phyloP scores from a whole-genome alignment of 2,797 vertebrate species.

The Chaunax sp. region DNA sequence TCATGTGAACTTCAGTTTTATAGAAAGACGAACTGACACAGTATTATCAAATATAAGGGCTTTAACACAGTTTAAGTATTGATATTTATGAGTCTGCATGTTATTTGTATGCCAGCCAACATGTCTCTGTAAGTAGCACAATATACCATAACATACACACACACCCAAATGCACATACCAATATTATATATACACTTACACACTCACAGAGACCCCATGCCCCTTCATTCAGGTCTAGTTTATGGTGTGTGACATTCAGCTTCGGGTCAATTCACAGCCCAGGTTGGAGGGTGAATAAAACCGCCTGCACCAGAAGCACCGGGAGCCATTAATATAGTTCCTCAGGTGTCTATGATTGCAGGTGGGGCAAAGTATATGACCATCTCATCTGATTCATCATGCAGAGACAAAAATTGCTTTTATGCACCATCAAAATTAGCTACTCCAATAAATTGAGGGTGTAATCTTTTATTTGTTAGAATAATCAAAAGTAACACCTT shows the following conservation, averaged over 20 bases:
- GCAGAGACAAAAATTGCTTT: no score
- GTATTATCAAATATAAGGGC: neutral
- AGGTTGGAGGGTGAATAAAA: slow-evolving; percentile 28
- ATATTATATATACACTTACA: slow-evolving; percentile 15
- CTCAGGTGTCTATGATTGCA: neutral
- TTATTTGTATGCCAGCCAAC: slow-evolving; percentile 2
- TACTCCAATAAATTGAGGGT: no score
- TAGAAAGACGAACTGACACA: slow-evolving; percentile 31
- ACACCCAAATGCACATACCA: slow-evolving; percentile 13
- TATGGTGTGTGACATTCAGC: slow-evolving; percentile 56
- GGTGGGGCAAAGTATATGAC: neutral
- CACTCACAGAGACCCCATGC: slow-evolving; percentile 31
- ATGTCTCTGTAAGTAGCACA: slow-evolving; percentile 10
- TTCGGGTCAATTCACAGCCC: slow-evolving; percentile 54
- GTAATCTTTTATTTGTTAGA: neutral
- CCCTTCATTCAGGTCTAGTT: slow-evolving; percentile 48
- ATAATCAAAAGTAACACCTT: neutral
- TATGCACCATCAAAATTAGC: no score
- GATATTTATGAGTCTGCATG: slow-evolving; percentile 12
- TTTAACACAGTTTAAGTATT: slow-evolving; percentile 22
- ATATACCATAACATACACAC: no score
- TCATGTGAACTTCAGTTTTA: no score
- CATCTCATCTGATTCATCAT: no score
- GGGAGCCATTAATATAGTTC: neutral
- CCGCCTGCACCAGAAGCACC: slow-evolving; percentile 7